Base-by-base conservation (phyloP, 2,113 vertebrate species). In the Romanogobio albipinnatus region DNA sequence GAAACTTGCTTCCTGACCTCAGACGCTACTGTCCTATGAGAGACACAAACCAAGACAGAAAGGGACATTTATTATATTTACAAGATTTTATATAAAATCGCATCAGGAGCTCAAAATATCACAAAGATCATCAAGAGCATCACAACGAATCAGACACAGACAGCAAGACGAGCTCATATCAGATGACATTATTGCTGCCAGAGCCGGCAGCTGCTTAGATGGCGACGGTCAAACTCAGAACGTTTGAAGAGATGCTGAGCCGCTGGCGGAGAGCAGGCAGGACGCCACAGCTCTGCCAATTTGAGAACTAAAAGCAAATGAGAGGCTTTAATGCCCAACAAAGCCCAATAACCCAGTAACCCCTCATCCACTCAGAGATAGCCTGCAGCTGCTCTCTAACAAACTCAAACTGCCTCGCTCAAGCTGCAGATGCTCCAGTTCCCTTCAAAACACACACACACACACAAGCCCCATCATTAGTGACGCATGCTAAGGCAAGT, bases 1-100 rank as follows among this genome's bases (percentile, higher is more conserved):
- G 96, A 96, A 66, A 98, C 95, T 89, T 98, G 97, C 86, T 97
- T 98, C 87, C 97, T 93, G 84, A 98, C 96, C 87, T 98, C 97
- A 4, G 97, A 93, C 6, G 97, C 97, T 86, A 97, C 94, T 0
- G 96, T 98, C 92, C 97, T 98, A 87, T 80, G 43, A 75, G 61
- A 83, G 53, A 82, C 36, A 71, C 19, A 87, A n/a, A 26, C 36
- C 29, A 68, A 78, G 26, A 58, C 11, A 83, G 24, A 75, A 47
- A 81, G 33, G 33, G n/a, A 36, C n/a, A 56, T 75, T 75, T 47
- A 66, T 19, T 11, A 80, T 10, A 81, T 29, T 62, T 19, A 26
- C 39, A 19, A 24, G 33, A 61, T 61, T 29, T 80, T 15, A 33
- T 26, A 76, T 24, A 36, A 49, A 29, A 56, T 47, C 77, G 19